phyloP scores from a whole-genome alignment of 2,797 vertebrate genomes.

The Anisognathus igniventris region DNA sequence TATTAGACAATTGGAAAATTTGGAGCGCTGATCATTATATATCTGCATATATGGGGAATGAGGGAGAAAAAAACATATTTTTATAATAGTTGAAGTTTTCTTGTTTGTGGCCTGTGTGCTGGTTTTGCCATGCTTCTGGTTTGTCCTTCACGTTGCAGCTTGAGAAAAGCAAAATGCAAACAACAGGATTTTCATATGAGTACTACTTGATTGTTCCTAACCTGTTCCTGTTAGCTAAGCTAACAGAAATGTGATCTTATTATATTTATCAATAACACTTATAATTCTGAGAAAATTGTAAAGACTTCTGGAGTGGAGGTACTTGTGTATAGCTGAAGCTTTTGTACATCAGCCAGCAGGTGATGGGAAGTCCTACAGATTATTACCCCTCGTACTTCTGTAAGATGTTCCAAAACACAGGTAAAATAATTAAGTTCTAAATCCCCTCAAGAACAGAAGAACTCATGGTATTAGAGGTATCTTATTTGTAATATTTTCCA shows the following conservation, averaged over 20 bases:
- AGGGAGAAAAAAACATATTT: neutral
- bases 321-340: neutral
- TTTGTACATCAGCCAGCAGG: slow-evolving; percentile 58
- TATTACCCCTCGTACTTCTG: neutral
- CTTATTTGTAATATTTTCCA: neutral
- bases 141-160: neutral
- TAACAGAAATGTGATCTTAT: neutral
- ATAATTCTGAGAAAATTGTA: neutral
- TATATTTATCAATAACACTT: neutral
- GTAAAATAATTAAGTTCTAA: neutral
- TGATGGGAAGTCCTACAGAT: slow-evolving; percentile 52
- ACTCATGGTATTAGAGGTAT: neutral
- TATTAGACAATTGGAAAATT: neutral
- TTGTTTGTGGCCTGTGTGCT: neutral
- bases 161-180: neutral
- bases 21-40: neutral
- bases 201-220: neutral
- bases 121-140: neutral
- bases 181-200: neutral
- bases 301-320: neutral
- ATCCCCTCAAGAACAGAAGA: neutral
- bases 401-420: neutral
- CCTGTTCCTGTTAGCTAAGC: neutral
- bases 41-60: neutral
- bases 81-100: neutral